These are phyloP conservation scores for Dendrolimus kikuchii DNA, from an alignment of 1,140 invertebrate genomes.

Conservation along the genomic window DNA sequence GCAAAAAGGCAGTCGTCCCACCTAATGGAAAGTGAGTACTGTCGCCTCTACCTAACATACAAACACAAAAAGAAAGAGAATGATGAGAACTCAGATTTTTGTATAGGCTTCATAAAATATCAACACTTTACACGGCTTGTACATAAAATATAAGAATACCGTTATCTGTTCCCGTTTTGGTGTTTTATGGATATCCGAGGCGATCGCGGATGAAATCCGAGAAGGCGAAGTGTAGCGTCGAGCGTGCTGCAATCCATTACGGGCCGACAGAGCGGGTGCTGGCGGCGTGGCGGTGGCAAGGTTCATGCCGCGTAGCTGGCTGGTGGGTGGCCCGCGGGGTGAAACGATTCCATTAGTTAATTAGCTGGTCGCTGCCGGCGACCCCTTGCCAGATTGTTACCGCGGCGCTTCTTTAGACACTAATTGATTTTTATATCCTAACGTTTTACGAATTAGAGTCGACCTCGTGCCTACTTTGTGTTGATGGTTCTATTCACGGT, in stretches of 20 bases:
- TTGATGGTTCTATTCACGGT: too few species aligned
- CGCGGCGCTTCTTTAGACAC: conserved; percentile 37
- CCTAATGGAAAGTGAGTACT: too few species aligned
- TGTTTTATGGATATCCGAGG: not conserved
- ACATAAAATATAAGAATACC: too few species aligned
- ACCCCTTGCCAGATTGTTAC: conserved; percentile 62
- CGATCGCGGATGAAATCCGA: conserved; percentile 38
- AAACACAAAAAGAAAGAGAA: too few species aligned
- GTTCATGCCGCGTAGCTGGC: conserved; percentile 11
- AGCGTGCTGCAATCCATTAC: conserved; percentile 66
- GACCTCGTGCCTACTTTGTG: too few species aligned
- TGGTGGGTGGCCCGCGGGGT: conserved; percentile 14
- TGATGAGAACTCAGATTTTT: too few species aligned
- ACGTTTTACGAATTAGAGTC: not conserved
- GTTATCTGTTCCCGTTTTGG: too few species aligned
- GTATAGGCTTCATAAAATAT: too few species aligned
- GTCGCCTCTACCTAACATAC: too few species aligned
- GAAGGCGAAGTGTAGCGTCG: conserved; percentile 26
- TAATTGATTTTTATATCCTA: conserved; percentile 42
- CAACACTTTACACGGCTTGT: too few species aligned
- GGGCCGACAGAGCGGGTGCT: conserved; percentile 1
- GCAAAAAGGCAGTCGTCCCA: too few species aligned
- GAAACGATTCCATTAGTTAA: conserved; percentile 59
- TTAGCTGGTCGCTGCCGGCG: conserved; percentile 35
- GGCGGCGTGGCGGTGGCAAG: conserved; percentile 4